These are phyloP conservation scores for Malacosoma neustria DNA, from an alignment of 2,888 invertebrate genomes.

Conservation along the genomic window DNA sequence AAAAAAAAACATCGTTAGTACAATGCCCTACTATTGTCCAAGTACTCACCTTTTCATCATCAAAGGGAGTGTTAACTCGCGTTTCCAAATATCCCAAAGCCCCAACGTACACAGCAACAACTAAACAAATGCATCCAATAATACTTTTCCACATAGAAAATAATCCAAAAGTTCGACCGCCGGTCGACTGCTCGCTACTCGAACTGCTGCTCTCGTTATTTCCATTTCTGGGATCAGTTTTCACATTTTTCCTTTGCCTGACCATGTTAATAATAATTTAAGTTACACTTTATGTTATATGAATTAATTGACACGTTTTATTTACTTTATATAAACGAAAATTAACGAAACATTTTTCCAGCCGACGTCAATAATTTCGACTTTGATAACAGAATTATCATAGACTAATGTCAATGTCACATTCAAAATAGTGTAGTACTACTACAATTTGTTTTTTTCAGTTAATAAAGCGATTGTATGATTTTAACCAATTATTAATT, in stretches of 20 bases:
- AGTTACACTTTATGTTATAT: constrained; percentile 16
- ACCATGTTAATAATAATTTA: constrained; percentile 28
- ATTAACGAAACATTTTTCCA: neutral
- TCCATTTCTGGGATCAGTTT: constrained; percentile 27
- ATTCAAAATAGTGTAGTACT: too few species aligned
- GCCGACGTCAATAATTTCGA: neutral
- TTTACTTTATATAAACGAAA: constrained; percentile 13
- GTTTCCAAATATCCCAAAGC: constrained; percentile 91
- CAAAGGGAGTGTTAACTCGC: constrained; percentile 89
- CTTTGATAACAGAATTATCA: too few species aligned
- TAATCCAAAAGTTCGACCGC: constrained; percentile 27
- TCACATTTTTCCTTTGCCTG: constrained; percentile 40
- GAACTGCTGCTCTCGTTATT: constrained; percentile 45
- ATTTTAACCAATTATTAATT: too few species aligned
- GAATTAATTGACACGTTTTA: constrained; percentile 26
- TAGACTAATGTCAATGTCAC: too few species aligned
- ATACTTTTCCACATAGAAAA: constrained; percentile 75
- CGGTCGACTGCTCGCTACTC: constrained; percentile 28
- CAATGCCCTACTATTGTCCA: too few species aligned
- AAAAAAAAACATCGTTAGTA: too few species aligned
- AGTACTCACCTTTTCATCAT: constrained; percentile 80
- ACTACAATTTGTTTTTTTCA: too few species aligned
- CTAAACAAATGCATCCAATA: constrained; percentile 76
- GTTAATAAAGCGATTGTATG: too few species aligned
- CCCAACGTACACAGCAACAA: constrained; percentile 83